A percentile compares a stretch with the other conserved stretches of the same genome.
These are phyloP conservation scores for Hydra vulgaris DNA, from an alignment of 30 jellyfish, hydroid and myxozoan genomes.

Conservation along the genomic window DNA sequence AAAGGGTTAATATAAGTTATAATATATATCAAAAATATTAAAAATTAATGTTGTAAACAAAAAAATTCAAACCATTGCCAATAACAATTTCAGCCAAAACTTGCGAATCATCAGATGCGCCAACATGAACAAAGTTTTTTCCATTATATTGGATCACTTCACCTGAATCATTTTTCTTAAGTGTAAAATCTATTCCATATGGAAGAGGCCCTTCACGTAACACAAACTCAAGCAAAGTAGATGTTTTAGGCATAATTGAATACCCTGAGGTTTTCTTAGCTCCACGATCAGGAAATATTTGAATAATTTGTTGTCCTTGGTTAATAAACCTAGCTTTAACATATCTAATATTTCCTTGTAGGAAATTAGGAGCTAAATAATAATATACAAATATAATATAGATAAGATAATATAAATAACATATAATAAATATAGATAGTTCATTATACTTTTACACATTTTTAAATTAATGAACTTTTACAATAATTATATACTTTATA, in stretches of 20 bases:
- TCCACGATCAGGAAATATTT: slow-evolving; percentile 88
- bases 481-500: too few relatives aligned
- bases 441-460: too few relatives aligned
- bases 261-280: slow-evolving; percentile 51
- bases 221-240: slow-evolving; percentile 85
- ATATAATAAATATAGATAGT: too few relatives aligned
- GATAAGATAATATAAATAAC: too few relatives aligned
- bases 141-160: slow-evolving; percentile 36
- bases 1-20: too few relatives aligned
- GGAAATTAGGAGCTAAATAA: slow-evolving; percentile 47
- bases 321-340: slow-evolving; percentile 73
- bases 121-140: slow-evolving; percentile 46
- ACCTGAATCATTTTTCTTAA: slow-evolving; percentile 48
- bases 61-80: slow-evolving; percentile 29
- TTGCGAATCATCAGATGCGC: slow-evolving; percentile 74
- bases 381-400: background rate
- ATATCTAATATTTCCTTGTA: slow-evolving; percentile 57
- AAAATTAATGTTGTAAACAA: background rate
- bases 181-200: slow-evolving; percentile 59
- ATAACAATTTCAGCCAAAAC: slow-evolving; percentile 49
- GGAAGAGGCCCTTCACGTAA: slow-evolving; percentile 91
- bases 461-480: background rate
- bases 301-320: slow-evolving; percentile 44
- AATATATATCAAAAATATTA: too few relatives aligned
- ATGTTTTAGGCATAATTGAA: slow-evolving; percentile 51